Conservation (phyloP, 2,113 vertebrate genomes). For the Halichoerus grypus region DNA sequence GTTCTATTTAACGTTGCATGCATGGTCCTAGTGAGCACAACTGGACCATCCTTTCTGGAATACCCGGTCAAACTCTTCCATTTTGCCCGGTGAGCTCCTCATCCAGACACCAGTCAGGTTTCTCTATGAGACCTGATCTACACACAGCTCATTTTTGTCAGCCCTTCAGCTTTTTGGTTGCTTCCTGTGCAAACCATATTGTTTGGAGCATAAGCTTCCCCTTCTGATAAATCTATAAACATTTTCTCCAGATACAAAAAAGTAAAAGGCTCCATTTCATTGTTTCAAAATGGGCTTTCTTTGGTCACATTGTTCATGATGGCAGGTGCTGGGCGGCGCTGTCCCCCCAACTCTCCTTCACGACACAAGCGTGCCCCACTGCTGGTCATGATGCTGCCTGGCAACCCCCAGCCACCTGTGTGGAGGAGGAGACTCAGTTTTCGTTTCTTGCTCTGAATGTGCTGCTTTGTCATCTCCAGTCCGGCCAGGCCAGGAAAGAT, state of each 20-base stretch:
- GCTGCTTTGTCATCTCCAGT: neutral
- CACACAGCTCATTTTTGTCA: neutral
- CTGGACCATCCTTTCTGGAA: neutral
- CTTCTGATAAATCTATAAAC: neutral
- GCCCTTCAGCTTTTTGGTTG: neutral
- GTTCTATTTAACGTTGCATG: neutral
- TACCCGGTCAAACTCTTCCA: neutral
- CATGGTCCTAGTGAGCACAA: no score
- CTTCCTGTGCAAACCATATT: neutral
- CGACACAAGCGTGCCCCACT: rapidly evolving
- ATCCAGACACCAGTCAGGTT: neutral
- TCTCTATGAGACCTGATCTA: neutral
- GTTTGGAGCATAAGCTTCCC: neutral
- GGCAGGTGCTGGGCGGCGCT: rapidly evolving
- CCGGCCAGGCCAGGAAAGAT: neutral
- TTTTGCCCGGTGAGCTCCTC: neutral
- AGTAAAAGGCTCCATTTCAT: neutral
- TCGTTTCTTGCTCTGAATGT: neutral
- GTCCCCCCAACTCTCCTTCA: neutral
- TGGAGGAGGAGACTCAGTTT: neutral
- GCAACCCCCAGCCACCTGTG: rapidly evolving
- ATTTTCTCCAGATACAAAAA: neutral
- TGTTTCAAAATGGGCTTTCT: neutral
- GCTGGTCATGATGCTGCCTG: neutral
- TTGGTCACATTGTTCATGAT: neutral